Conservation (phyloP, 1,140 invertebrate genomes). For the Anthonomus grandis region DNA sequence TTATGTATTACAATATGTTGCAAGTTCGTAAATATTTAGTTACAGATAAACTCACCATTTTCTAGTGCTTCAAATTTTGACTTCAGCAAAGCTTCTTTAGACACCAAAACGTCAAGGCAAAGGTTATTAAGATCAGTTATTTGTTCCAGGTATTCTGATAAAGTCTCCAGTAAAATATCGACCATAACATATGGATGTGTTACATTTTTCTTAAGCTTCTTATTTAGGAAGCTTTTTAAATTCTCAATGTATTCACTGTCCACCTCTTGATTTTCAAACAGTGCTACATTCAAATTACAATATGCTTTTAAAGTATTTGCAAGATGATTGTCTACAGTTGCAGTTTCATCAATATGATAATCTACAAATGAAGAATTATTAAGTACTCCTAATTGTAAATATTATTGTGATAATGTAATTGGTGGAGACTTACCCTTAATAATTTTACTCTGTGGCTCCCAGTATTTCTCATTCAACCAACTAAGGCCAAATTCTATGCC, state of each 20-base stretch:
- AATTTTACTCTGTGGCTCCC: constrained; percentile 31
- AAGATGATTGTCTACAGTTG: constrained; percentile 1
- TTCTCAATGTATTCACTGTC: constrained; percentile 7
- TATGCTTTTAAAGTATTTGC: constrained; percentile 11
- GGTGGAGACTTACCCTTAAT: constrained; percentile 26
- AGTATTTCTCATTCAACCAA: constrained; percentile 43
- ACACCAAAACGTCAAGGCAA: no score
- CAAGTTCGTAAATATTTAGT: no score
- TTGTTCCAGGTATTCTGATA: no score
- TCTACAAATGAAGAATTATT: background rate
- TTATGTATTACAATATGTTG: no score
- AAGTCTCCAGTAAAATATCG: no score
- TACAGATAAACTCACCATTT: no score
- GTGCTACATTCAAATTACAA: constrained; percentile 10
- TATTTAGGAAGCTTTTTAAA: no score
- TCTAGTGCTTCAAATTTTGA: no score
- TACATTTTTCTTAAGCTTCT: no score
- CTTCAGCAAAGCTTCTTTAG: no score
- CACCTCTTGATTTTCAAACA: constrained; percentile 11
- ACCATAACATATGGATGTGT: no score
- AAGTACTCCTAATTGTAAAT: background rate
- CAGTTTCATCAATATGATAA: constrained; percentile 14
- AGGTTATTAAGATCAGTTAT: no score
- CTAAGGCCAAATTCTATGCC: constrained; percentile 36
- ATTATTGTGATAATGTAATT: background rate